Conservation (phyloP, 2,113 vertebrate genomes). For the human (Homo sapiens) region DNA sequence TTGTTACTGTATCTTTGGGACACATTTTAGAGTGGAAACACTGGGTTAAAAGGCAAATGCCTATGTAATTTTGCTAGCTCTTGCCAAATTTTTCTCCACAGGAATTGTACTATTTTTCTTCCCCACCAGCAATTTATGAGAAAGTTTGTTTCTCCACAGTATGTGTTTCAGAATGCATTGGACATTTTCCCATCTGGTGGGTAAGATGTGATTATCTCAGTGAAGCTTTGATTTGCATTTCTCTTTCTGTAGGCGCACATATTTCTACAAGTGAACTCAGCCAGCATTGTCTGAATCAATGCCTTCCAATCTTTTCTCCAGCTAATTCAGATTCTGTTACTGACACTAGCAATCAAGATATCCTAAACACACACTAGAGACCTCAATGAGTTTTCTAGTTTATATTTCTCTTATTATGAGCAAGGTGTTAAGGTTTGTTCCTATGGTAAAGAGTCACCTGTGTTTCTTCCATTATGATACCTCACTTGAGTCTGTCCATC, state of each 20-base stretch:
- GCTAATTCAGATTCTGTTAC: not conserved
- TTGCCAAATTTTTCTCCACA: not conserved
- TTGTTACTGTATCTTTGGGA: not conserved
- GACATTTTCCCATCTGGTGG: not conserved
- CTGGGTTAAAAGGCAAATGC: not conserved
- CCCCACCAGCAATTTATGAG: not conserved
- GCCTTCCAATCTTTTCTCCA: not conserved
- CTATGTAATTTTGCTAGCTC: not conserved
- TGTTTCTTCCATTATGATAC: not conserved
- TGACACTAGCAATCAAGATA: not conserved
- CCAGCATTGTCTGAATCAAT: not conserved
- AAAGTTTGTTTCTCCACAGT: not conserved
- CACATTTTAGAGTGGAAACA: not conserved
- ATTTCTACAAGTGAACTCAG: not conserved
- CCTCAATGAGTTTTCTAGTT: not conserved
- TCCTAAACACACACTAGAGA: not conserved
- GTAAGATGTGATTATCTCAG: not conserved
- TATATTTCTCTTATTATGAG: not conserved
- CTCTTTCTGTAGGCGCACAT: not conserved
- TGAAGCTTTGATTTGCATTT: not conserved
- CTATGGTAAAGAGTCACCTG: not conserved
- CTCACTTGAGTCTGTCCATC: not conserved
- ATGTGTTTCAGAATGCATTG: not conserved
- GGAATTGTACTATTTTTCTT: not conserved
- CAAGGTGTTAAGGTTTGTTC: not conserved